These are phyloP conservation scores for Neoniphon sammara DNA, from an alignment of 2,797 vertebrate genomes.

Conservation along the genomic window DNA sequence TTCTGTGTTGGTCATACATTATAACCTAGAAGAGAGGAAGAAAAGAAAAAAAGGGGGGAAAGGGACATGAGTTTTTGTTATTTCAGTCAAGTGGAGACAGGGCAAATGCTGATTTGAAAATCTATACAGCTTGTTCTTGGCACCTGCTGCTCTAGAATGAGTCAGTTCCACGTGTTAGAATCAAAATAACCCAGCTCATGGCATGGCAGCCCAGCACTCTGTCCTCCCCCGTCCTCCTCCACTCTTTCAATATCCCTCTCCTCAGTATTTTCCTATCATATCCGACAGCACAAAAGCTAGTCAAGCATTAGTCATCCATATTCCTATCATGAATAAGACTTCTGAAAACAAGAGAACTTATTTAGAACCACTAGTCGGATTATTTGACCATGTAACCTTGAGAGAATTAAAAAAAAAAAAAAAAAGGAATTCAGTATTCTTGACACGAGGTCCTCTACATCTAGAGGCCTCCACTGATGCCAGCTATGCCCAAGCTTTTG, in stretches of 20 bases:
- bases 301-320: background rate
- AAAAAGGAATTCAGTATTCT: conserved; percentile 9
- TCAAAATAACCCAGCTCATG: conserved; percentile 5
- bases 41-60: background rate
- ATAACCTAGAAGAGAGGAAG: conserved; percentile 86
- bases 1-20: conserved; percentile 95
- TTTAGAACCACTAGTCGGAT: background rate
- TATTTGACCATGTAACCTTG: background rate
- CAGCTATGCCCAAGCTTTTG: background rate
- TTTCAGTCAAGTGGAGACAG: conserved; percentile 4
- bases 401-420: conserved; percentile 4
- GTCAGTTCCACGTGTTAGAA: conserved; percentile 48
- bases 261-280: conserved; percentile 1
- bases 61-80: conserved; percentile 1
- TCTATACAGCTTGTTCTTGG: conserved; percentile 28
- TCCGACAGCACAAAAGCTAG: background rate
- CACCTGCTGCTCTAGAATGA: conserved; percentile 28
- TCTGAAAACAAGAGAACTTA: background rate
- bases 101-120: conserved; percentile 21
- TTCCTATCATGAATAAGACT: background rate
- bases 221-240: background rate
- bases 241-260: background rate
- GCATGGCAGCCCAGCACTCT: background rate
- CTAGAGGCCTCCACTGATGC: background rate
- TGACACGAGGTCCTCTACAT: background rate